phyloP scores from a whole-genome alignment of 2,888 invertebrate species.

The Archips crataeganus region DNA sequence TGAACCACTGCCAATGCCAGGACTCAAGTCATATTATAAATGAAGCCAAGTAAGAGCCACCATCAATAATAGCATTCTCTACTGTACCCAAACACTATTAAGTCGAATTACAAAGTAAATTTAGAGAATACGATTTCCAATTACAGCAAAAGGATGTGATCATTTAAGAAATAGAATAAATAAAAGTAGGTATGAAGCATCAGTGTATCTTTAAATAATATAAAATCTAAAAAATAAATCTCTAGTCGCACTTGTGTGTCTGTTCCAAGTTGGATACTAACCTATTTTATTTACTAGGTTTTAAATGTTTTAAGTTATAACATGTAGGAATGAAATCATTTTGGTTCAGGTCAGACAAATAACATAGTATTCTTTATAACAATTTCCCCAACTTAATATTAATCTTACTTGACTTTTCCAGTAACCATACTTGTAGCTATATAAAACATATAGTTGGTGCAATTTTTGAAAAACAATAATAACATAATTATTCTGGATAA shows the following conservation, averaged over 20 bases:
- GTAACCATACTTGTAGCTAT: background rate
- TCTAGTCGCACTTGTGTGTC: background rate
- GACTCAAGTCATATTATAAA: constrained; percentile 19
- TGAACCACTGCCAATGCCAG: constrained; percentile 19
- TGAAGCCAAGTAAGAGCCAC: constrained; percentile 33
- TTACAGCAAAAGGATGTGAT: constrained; percentile 15
- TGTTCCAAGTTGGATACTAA: background rate
- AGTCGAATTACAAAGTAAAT: constrained; percentile 36
- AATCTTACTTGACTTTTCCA: background rate
- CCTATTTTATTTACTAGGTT: too few species aligned
- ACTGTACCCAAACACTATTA: constrained; percentile 29
- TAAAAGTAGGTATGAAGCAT: constrained; percentile 15
- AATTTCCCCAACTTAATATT: background rate
- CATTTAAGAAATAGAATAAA: constrained; percentile 15
- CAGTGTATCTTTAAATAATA: background rate
- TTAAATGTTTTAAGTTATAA: background rate
- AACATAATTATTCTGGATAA: constrained; percentile 5
- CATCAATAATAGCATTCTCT: constrained; percentile 15
- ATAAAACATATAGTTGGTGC: background rate
- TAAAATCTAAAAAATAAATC: background rate
- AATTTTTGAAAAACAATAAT: background rate
- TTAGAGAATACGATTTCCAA: constrained; percentile 9
- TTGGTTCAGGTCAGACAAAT: background rate
- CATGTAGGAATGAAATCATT: background rate
- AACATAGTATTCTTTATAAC: background rate